Conservation (phyloP, 2,888 invertebrate genomes). For the Pasiphila rectangulata region DNA sequence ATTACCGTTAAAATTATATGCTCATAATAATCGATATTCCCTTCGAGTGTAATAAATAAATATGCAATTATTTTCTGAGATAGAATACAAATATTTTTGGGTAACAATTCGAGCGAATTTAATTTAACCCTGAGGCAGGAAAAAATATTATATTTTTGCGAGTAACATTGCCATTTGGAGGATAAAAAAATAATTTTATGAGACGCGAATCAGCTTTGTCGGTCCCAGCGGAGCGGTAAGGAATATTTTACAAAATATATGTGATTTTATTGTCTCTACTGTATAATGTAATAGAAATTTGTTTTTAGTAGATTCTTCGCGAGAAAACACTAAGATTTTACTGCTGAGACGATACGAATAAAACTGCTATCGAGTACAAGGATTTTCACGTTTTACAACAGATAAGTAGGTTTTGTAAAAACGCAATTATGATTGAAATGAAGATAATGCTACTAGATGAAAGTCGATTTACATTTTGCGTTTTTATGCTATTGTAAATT, state of each 20-base stretch:
- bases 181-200: slow-evolving; percentile 17
- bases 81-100: neutral
- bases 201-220: slow-evolving; percentile 15
- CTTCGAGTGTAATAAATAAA: too few species aligned
- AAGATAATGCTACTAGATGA: too few species aligned
- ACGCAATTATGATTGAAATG: too few species aligned
- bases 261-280: slow-evolving; percentile 15
- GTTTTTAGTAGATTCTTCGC: neutral
- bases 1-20: too few species aligned
- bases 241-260: slow-evolving; percentile 17
- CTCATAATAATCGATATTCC: too few species aligned
- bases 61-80: too few species aligned
- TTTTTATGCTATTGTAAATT: too few species aligned
- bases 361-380: too few species aligned
- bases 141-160: neutral
- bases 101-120: neutral
- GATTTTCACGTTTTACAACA: too few species aligned
- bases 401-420: too few species aligned
- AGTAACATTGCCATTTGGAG: slow-evolving; percentile 9
- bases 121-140: neutral
- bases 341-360: too few species aligned
- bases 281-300: slow-evolving; percentile 7
- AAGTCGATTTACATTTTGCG: too few species aligned
- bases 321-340: neutral
- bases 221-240: slow-evolving; percentile 18